Evolutionary conservation across 2,888 invertebrate species (phyloP).

Genomic region (Suillia variegata): DNA sequence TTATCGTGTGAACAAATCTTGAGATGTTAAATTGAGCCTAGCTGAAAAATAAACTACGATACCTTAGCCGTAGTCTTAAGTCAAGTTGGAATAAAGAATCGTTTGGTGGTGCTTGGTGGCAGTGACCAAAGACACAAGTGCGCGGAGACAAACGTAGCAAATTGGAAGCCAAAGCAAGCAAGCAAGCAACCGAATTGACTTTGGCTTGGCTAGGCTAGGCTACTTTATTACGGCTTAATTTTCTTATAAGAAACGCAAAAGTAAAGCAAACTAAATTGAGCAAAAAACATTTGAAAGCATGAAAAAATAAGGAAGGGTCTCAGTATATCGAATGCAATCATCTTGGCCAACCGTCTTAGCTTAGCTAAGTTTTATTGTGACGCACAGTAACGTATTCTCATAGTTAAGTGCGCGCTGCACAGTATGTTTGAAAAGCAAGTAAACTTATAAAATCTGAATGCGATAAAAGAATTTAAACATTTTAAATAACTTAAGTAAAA

Average conservation of each 20-base stretch:
- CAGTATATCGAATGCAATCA: not conserved
- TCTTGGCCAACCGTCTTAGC: too few relatives aligned
- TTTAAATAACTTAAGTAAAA: too few relatives aligned
- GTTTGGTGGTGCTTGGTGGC: too few relatives aligned
- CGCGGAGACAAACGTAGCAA: not conserved
- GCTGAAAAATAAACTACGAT: not conserved
- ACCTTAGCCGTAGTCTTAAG: too few relatives aligned
- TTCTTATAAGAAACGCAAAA: not conserved
- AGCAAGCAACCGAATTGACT: not conserved
- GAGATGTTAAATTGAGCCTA: conserved; percentile 8
- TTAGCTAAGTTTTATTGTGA: too few relatives aligned
- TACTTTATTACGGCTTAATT: too few relatives aligned
- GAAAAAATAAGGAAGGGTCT: not conserved
- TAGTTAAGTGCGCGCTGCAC: too few relatives aligned
- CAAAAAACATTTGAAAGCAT: not conserved
- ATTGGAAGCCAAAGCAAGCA: conserved; percentile 1
- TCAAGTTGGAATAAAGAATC: not conserved
- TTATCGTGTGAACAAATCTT: conserved; percentile 44
- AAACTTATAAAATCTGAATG: too few relatives aligned
- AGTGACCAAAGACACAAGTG: not conserved
- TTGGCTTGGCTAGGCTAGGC: too few relatives aligned
- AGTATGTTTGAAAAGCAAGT: too few relatives aligned
- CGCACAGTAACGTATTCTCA: not conserved
- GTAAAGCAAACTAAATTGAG: not conserved
- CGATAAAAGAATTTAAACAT: too few relatives aligned